These are phyloP conservation scores for Myotis brandtii DNA, from an alignment of 2,113 vertebrate genomes.

Conservation along the genomic window DNA sequence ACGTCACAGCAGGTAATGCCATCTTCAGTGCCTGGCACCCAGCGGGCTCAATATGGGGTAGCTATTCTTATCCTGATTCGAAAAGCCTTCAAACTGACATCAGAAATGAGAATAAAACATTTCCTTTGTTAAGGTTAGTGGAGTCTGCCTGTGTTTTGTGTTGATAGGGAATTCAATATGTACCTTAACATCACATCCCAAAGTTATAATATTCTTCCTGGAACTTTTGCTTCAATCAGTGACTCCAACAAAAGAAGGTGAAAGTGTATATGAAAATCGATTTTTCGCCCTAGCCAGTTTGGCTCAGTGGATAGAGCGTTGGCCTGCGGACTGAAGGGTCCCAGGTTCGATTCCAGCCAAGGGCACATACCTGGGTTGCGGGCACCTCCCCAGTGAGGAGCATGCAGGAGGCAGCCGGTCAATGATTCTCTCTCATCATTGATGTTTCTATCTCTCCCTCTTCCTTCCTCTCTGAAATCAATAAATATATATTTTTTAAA, in stretches of 20 bases:
- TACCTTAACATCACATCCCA: neutral
- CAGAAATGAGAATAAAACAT: neutral
- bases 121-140: constrained; percentile 5
- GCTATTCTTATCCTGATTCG: neutral
- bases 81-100: neutral
- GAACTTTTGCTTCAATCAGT: constrained; percentile 9
- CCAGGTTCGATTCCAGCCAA: too few relatives aligned
- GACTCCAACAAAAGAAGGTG: neutral
- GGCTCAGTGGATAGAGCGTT: too few relatives aligned
- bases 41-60: neutral
- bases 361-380: too few relatives aligned
- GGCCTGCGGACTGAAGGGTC: too few relatives aligned
- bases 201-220: neutral
- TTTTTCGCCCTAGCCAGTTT: neutral
- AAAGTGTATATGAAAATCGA: neutral
- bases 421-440: too few relatives aligned
- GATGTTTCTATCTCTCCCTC: too few relatives aligned
- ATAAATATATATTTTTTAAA: too few relatives aligned
- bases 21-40: neutral
- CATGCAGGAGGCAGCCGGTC: too few relatives aligned
- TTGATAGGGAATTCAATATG: neutral
- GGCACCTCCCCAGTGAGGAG: too few relatives aligned
- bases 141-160: neutral
- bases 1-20: neutral
- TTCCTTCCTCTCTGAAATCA: too few relatives aligned